Percentiles rank a stretch among this genome's conserved stretches.
Evolutionary conservation across 2,113 vertebrate species (phyloP).

Genomic region (Probosciger aterrimus): DNA sequence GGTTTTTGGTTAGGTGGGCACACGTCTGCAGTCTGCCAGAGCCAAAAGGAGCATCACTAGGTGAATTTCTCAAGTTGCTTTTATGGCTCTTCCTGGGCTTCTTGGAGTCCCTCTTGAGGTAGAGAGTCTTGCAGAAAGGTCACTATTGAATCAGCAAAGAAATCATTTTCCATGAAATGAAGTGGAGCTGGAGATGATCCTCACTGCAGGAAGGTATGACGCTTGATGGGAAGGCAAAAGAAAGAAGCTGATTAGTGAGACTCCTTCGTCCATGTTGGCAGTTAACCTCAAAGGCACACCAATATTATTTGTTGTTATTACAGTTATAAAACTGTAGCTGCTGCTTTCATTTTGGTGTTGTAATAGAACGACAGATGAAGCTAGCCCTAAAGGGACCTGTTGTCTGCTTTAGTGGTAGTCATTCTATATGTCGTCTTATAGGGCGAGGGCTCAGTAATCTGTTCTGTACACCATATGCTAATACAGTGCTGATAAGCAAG

Average conservation of each 20-base stretch:
- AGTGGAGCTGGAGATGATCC: not conserved
- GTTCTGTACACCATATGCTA: conserved; percentile 66
- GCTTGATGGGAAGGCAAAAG: not conserved
- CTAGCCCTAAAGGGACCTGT: conserved; percentile 29
- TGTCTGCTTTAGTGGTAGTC: conserved; percentile 5
- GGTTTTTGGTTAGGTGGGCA: not conserved
- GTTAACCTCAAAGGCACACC: not conserved
- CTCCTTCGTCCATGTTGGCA: not conserved
- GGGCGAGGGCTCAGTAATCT: conserved; percentile 13
- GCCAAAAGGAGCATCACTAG: not conserved
- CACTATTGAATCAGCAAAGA: not conserved
- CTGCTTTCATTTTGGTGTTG: not conserved
- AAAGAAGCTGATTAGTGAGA: not conserved
- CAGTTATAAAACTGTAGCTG: not conserved
- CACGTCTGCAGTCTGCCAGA: not conserved
- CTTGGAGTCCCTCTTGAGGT: not conserved
- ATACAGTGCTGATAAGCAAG: conserved; percentile 65
- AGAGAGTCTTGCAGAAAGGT: not conserved
- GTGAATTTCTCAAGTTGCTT: not conserved
- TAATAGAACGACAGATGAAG: conserved; percentile 20
- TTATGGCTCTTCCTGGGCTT: not conserved
- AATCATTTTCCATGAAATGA: not conserved
- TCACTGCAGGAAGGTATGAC: not conserved
- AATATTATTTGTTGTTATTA: not conserved
- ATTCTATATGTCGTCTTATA: not conserved